Evolutionary conservation across 1,140 invertebrate species (phyloP).

Genomic region (Aphaenogaster floridana): DNA sequence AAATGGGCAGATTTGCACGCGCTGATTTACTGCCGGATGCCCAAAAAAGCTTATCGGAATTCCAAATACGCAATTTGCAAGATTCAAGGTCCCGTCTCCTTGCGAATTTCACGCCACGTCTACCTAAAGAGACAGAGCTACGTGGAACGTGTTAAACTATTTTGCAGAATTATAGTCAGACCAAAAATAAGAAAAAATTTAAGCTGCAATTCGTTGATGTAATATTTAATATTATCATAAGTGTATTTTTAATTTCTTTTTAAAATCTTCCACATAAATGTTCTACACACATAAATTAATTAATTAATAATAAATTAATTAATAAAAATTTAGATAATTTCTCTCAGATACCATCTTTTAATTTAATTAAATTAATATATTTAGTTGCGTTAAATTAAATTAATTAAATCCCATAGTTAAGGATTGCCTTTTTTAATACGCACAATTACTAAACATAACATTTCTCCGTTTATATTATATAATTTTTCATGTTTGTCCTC

Average conservation of each 20-base stretch:
- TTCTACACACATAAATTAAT: not conserved
- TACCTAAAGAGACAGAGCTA: not conserved
- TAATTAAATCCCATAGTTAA: not conserved
- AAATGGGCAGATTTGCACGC: conserved; percentile 37
- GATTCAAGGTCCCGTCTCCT: conserved; percentile 35
- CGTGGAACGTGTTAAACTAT: not conserved
- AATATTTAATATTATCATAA: not conserved
- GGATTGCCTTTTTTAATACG: not conserved
- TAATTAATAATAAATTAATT: not conserved
- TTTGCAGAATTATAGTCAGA: not conserved
- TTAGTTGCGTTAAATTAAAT: not conserved
- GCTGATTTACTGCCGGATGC: conserved; percentile 62
- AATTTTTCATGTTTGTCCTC: not conserved
- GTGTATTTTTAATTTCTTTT: not conserved
- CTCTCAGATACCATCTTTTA: not conserved
- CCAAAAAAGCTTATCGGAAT: conserved; percentile 59
- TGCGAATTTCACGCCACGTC: not conserved
- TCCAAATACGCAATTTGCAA: conserved; percentile 14
- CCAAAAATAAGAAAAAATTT: not conserved
- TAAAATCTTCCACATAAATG: not conserved
- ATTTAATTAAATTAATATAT: not conserved
- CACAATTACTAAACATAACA: not conserved
- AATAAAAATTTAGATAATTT: not conserved
- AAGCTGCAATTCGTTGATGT: not conserved
- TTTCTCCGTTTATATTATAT: not conserved